phyloP scores from a whole-genome alignment of 2,797 vertebrate genomes.

The Diceros bicornis region DNA sequence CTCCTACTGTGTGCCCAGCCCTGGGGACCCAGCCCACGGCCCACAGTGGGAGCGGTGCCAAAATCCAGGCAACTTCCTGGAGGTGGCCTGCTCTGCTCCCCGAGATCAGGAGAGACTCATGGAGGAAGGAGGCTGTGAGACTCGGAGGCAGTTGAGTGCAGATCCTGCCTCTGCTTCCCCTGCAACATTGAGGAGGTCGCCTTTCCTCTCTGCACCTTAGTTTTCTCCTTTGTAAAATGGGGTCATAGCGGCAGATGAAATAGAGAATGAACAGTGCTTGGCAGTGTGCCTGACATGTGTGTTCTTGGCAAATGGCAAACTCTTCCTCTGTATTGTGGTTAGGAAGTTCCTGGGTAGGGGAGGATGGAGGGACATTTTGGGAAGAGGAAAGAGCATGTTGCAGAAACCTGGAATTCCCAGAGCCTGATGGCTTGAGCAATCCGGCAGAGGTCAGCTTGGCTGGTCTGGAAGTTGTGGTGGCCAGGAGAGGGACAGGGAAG shows the following conservation, averaged over 20 bases:
- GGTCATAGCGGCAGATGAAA: rapidly evolving
- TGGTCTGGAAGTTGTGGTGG: neutral
- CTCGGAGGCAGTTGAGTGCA: neutral
- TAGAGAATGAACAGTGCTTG: neutral
- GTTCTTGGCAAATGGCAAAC: neutral
- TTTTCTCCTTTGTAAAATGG: neutral
- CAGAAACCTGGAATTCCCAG: neutral
- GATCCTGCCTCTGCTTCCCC: neutral
- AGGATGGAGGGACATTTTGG: neutral
- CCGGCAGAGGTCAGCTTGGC: neutral
- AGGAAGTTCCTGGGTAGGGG: neutral
- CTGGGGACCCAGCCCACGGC: neutral
- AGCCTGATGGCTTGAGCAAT: neutral
- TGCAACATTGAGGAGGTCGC: neutral
- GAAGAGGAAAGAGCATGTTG: neutral
- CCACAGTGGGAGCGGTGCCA: neutral
- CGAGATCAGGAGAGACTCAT: neutral
- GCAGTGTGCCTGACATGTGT: rapidly evolving
- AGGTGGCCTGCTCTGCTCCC: neutral
- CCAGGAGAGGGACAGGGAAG: no score
- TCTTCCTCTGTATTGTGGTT: neutral
- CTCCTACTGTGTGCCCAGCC: neutral
- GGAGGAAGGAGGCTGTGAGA: neutral
- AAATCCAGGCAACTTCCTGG: neutral
- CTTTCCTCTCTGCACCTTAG: neutral